These are phyloP conservation scores for Cuniculus paca DNA, from an alignment of 2,797 vertebrate genomes.

Conservation along the genomic window DNA sequence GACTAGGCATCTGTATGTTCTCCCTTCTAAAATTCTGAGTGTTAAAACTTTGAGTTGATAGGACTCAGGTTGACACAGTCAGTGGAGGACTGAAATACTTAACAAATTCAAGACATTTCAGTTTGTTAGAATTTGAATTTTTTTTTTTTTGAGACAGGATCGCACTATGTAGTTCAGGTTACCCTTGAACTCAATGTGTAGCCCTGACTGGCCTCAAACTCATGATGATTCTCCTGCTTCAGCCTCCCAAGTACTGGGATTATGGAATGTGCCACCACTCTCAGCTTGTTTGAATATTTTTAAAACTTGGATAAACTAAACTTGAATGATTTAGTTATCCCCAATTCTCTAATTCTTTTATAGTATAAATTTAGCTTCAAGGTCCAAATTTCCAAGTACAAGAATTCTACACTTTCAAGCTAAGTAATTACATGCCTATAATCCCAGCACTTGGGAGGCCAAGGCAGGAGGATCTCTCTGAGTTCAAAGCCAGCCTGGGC, in stretches of 20 bases:
- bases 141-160: background rate
- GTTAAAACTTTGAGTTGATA: background rate
- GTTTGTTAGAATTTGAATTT: background rate
- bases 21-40: slow-evolving; percentile 9
- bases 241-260: background rate
- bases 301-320: slow-evolving; percentile 17
- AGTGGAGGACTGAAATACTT: background rate
- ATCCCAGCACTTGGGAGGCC: no score
- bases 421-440: no score
- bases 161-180: background rate
- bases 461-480: no score
- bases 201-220: no score
- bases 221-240: background rate
- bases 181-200: background rate
- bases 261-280: background rate
- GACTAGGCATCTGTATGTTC: background rate
- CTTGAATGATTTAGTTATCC: background rate
- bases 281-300: background rate
- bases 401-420: background rate
- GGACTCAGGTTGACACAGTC: background rate
- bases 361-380: slow-evolving; percentile 48
- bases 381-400: background rate
- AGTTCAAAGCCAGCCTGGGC: no score
- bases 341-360: slow-evolving; percentile 21
- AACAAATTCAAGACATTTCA: background rate